phyloP scores from a whole-genome alignment of 2,888 invertebrate genomes.

The Lepidochitona cinerea region DNA sequence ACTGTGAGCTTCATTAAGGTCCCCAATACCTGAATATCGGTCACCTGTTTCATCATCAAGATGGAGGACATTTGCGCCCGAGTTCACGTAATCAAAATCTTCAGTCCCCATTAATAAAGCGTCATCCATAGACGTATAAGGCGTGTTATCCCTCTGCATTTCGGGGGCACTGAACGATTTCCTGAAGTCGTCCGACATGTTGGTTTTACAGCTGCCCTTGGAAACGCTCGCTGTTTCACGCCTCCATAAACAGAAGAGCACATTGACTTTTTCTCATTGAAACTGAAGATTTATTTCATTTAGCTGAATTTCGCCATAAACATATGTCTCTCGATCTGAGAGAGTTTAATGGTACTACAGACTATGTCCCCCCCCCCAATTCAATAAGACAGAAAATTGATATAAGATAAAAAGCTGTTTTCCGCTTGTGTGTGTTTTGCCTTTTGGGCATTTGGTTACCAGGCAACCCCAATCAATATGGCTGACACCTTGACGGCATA shows the following conservation, averaged over 20 bases:
- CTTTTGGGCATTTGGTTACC: too few relatives aligned
- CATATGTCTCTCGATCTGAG: too few relatives aligned
- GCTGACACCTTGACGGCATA: too few relatives aligned
- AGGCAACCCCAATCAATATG: too few relatives aligned
- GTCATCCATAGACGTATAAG: slow-evolving; percentile 20
- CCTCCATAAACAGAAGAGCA: not conserved
- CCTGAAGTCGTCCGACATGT: slow-evolving; percentile 42
- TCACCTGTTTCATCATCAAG: slow-evolving; percentile 46
- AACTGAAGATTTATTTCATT: too few relatives aligned
- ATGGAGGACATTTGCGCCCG: slow-evolving; percentile 54
- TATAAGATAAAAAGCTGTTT: too few relatives aligned
- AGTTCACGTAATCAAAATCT: slow-evolving; percentile 41
- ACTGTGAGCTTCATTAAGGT: slow-evolving; percentile 20
- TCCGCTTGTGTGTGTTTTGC: too few relatives aligned
- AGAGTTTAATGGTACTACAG: too few relatives aligned
- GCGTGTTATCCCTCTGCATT: slow-evolving; percentile 9
- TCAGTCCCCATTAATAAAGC: slow-evolving; percentile 37
- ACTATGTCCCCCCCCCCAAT: too few relatives aligned
- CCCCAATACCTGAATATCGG: slow-evolving; percentile 32
- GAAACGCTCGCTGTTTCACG: not conserved
- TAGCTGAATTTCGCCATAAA: too few relatives aligned
- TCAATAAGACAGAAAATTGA: too few relatives aligned
- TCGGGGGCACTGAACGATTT: slow-evolving; percentile 12
- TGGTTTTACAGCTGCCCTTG: not conserved
- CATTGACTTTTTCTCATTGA: too few relatives aligned